phyloP scores from a whole-genome alignment of 2,113 vertebrate genomes.

The Nannobrachium achirus region DNA sequence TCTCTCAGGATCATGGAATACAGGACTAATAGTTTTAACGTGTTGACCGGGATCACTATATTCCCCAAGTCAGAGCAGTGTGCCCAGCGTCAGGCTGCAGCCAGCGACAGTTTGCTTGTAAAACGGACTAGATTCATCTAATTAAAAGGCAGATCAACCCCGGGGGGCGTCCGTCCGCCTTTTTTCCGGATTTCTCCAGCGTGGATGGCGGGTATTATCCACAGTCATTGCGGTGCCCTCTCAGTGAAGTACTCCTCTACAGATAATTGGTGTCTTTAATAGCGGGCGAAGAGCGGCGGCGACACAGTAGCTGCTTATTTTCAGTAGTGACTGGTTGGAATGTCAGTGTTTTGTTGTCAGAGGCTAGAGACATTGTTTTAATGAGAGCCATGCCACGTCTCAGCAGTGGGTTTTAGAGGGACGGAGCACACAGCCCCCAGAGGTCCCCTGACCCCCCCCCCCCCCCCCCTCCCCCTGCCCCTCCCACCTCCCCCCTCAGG shows the following conservation, averaged over 20 bases:
- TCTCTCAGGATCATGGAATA: too few relatives aligned
- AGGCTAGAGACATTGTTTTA: slow-evolving; percentile 55
- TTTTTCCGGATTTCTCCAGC: slow-evolving; percentile 5
- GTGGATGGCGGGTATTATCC: neutral
- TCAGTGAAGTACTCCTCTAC: slow-evolving; percentile 1
- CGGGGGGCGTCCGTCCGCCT: neutral
- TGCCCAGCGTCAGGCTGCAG: neutral
- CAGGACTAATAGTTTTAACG: slow-evolving; percentile 1
- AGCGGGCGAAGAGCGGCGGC: slow-evolving; percentile 2
- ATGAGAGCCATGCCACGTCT: slow-evolving; percentile 50
- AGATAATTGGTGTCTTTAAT: slow-evolving; percentile 38
- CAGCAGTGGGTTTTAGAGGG: slow-evolving; percentile 41
- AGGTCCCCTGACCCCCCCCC: neutral
- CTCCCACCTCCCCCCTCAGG: slow-evolving; percentile 20
- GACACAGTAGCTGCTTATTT: slow-evolving; percentile 38
- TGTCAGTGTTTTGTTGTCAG: slow-evolving; percentile 42
- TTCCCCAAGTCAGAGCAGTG: slow-evolving; percentile 3
- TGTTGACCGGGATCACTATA: neutral
- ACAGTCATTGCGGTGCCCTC: neutral
- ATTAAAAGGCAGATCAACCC: slow-evolving; percentile 30
- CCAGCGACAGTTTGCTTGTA: slow-evolving; percentile 26
- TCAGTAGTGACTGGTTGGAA: slow-evolving; percentile 59
- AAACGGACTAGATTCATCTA: slow-evolving; percentile 35
- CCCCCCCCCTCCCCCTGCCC: neutral
- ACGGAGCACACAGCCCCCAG: neutral